These are phyloP conservation scores for Zaprionus obscuricornis DNA, from an alignment of 2,888 invertebrate genomes.

Conservation along the genomic window DNA sequence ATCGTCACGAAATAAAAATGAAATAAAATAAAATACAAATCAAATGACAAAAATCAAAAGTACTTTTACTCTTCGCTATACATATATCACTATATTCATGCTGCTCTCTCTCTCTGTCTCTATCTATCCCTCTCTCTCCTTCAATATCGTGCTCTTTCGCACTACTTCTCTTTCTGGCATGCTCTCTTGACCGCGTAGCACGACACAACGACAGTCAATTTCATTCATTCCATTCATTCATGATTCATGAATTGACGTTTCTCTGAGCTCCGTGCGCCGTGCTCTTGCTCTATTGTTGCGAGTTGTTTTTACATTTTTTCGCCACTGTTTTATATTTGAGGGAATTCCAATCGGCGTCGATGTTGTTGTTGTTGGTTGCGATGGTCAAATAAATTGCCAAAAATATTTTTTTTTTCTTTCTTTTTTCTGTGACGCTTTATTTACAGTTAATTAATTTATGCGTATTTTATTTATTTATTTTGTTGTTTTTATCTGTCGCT, in stretches of 20 bases:
- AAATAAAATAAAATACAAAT: conserved; percentile 37
- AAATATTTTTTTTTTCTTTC: conserved; percentile 21
- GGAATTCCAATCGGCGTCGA: conserved; percentile 45
- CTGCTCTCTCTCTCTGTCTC: not conserved
- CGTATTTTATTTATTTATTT: conserved; percentile 11
- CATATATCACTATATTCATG: conserved; percentile 5
- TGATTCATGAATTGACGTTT: conserved; percentile 51
- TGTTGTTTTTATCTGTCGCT: conserved; percentile 3
- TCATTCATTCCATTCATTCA: conserved; percentile 64
- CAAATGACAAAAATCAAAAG: conserved; percentile 63
- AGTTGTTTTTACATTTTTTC: conserved; percentile 52
- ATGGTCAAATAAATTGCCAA: conserved; percentile 34
- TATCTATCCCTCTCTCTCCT: conserved; percentile 13
- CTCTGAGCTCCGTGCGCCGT: conserved; percentile 1
- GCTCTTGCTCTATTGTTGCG: conserved; percentile 17
- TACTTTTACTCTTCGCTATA: conserved; percentile 40
- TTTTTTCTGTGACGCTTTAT: conserved; percentile 39
- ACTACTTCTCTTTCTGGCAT: conserved; percentile 17
- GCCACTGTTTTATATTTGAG: conserved; percentile 27
- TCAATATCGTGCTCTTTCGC: too few species aligned
- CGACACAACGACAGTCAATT: conserved; percentile 56
- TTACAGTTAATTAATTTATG: conserved; percentile 44
- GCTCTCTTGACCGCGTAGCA: conserved; percentile 28
- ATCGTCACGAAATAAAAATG: conserved; percentile 29
- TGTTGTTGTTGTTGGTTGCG: too few species aligned